Evolutionary conservation across 2,888 invertebrate species (phyloP).

Genomic region (Clostera curtula): DNA sequence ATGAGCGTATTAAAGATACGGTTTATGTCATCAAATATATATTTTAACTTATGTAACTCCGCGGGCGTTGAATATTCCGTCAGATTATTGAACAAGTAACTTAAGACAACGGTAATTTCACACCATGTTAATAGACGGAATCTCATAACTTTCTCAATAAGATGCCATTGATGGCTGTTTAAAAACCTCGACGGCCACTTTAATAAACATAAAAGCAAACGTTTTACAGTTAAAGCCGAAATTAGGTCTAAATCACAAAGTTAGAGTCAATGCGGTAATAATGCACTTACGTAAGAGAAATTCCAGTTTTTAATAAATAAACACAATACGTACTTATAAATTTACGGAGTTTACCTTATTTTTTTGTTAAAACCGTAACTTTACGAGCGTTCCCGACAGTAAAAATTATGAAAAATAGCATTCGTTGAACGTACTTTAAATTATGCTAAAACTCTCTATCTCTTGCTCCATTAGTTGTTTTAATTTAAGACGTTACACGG

Average conservation of each 20-base stretch:
- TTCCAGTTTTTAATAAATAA: background rate
- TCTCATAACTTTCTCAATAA: constrained; percentile 9
- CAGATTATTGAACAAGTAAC: constrained; percentile 21
- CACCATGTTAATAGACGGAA: constrained; percentile 22
- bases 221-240: no score
- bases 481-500: constrained; percentile 43
- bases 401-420: constrained; percentile 50
- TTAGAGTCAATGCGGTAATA: no score
- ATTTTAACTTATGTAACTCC: constrained; percentile 36
- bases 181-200: constrained; percentile 11
- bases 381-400: constrained; percentile 34
- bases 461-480: constrained; percentile 36
- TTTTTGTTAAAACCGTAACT: constrained; percentile 23
- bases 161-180: constrained; percentile 5
- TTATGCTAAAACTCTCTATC: constrained; percentile 43
- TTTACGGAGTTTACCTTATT: constrained; percentile 2
- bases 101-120: constrained; percentile 26
- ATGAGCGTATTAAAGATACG: constrained; percentile 53
- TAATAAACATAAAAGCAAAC: no score
- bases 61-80: constrained; percentile 35
- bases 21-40: constrained; percentile 36
- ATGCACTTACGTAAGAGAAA: no score
- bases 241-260: no score
- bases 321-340: background rate
- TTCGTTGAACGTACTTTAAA: constrained; percentile 38